Conservation (phyloP, 2,888 invertebrate genomes). For the Zaprionus bogoriensis region DNA sequence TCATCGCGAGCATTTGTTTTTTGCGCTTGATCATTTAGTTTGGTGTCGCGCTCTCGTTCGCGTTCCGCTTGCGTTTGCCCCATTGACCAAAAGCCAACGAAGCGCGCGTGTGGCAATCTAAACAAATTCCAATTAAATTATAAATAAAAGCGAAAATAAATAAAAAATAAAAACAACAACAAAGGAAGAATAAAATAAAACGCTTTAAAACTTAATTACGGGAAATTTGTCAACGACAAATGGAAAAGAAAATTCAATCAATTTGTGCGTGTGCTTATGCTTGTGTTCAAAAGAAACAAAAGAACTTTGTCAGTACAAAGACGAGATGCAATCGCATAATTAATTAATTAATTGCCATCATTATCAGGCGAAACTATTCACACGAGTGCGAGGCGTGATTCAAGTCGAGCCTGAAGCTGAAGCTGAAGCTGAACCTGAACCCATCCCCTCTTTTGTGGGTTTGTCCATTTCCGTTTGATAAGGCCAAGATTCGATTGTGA, state of each 20-base stretch:
- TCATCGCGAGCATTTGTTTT: slow-evolving; percentile 37
- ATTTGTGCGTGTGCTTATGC: too few species aligned
- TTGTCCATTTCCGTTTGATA: background rate
- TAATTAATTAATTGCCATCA: background rate
- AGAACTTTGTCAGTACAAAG: background rate
- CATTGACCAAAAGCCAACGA: slow-evolving; percentile 60
- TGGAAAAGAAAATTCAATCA: background rate
- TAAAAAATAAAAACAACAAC: slow-evolving; percentile 1
- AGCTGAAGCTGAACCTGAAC: background rate
- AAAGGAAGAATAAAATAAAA: background rate
- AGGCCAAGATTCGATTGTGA: background rate
- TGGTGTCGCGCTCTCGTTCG: slow-evolving; percentile 44
- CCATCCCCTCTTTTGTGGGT: background rate
- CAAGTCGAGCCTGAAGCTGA: background rate
- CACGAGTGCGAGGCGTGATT: background rate
- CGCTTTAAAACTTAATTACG: background rate
- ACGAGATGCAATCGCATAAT: background rate
- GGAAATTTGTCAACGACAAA: slow-evolving; percentile 4
- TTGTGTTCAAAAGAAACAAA: background rate
- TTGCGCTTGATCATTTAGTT: slow-evolving; percentile 60
- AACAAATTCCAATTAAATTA: background rate
- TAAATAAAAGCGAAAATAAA: background rate
- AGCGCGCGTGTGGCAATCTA: background rate
- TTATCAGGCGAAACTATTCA: background rate
- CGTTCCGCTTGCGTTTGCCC: slow-evolving; percentile 51